Conservation (phyloP, 2,888 invertebrate species). For the Cynaeus angustus region DNA sequence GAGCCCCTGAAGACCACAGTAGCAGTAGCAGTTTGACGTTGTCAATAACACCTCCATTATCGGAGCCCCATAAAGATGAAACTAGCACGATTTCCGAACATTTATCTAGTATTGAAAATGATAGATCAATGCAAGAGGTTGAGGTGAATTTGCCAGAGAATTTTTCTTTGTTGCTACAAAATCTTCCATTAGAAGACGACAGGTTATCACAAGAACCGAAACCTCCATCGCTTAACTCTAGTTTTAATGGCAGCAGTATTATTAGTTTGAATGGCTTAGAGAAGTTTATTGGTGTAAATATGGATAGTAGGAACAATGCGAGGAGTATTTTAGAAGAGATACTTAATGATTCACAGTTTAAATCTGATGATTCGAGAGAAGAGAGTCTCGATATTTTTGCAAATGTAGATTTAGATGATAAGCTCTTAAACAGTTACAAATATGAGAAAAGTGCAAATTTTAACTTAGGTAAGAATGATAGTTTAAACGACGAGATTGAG, state of each 20-base stretch:
- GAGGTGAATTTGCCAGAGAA: slow-evolving; percentile 57
- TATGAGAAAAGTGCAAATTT: slow-evolving; percentile 36
- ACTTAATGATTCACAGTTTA: slow-evolving; percentile 63
- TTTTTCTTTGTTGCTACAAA: slow-evolving; percentile 54
- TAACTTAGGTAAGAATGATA: slow-evolving; percentile 33
- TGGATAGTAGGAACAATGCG: slow-evolving; percentile 58
- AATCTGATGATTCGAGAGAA: slow-evolving; percentile 63
- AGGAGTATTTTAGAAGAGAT: slow-evolving; percentile 68
- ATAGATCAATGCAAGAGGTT: slow-evolving; percentile 70
- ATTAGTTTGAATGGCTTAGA: slow-evolving; percentile 59
- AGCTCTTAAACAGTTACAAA: slow-evolving; percentile 62
- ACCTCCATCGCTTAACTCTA: slow-evolving; percentile 58
- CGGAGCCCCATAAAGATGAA: slow-evolving; percentile 31
- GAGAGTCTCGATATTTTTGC: slow-evolving; percentile 69
- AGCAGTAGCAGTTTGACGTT: slow-evolving; percentile 42
- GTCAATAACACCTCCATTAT: slow-evolving; percentile 46
- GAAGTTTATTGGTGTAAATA: slow-evolving; percentile 47
- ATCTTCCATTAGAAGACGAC: slow-evolving; percentile 53
- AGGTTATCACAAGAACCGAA: slow-evolving; percentile 60
- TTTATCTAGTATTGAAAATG: slow-evolving; percentile 67
- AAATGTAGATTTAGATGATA: slow-evolving; percentile 68
- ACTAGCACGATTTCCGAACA: slow-evolving; percentile 53
- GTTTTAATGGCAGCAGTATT: slow-evolving; percentile 59
- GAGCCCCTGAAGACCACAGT: slow-evolving; percentile 28
- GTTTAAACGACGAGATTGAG: slow-evolving; percentile 50